phyloP scores from a whole-genome alignment of 2,888 invertebrate genomes.

The Macrostomum cliftonense region DNA sequence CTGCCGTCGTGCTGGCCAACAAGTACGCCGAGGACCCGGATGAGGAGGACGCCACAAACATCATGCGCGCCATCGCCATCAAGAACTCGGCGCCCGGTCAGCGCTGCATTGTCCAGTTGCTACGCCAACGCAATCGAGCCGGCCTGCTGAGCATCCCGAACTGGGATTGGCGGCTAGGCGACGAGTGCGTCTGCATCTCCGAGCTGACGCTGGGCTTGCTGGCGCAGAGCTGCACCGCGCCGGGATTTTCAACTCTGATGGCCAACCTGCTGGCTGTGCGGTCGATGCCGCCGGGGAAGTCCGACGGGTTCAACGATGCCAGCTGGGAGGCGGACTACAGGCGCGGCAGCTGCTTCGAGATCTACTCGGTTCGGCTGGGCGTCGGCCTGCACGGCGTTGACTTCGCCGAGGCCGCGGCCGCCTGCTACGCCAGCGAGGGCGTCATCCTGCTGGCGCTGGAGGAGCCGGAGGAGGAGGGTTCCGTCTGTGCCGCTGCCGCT shows the following conservation, averaged over 20 bases:
- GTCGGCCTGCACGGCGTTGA: background rate
- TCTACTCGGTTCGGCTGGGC: too few species aligned
- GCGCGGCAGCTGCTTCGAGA: background rate
- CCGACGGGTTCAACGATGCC: background rate
- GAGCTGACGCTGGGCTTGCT: conserved; percentile 94
- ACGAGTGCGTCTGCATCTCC: conserved; percentile 76
- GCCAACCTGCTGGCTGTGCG: conserved; percentile 61
- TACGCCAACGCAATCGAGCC: conserved; percentile 98
- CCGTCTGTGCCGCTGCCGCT: too few species aligned
- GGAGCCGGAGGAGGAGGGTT: too few species aligned
- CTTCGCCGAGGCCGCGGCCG: background rate
- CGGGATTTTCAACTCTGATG: conserved; percentile 98
- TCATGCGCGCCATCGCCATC: conserved; percentile 96
- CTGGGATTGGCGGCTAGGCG: conserved; percentile 98
- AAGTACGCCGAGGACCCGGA: conserved; percentile 97
- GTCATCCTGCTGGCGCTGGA: background rate
- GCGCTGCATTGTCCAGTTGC: conserved; percentile 89
- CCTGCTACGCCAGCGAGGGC: background rate
- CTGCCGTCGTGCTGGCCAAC: conserved; percentile 88
- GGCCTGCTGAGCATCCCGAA: conserved; percentile 96
- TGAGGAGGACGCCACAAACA: conserved; percentile 95
- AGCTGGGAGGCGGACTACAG: background rate
- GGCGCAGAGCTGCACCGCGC: conserved; percentile 90
- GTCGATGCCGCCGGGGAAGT: conserved; percentile 12
- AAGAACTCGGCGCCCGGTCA: conserved; percentile 98